A percentile compares a stretch with the other conserved stretches of the same genome.
Conservation (phyloP, 1,140 invertebrate species). For the Hyphantria cunea region DNA sequence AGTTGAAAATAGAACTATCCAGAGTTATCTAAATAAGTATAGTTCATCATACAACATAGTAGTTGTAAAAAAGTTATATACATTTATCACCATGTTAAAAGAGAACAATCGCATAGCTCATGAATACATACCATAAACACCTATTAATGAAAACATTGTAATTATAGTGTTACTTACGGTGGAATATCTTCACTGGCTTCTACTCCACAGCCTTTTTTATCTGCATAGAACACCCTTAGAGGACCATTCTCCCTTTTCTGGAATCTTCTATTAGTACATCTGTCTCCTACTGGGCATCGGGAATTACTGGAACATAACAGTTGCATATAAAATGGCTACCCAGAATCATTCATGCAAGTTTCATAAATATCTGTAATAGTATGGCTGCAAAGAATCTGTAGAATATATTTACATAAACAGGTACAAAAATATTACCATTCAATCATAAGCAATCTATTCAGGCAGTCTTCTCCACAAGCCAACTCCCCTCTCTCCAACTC, state of each 20-base stretch:
- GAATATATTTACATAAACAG: not conserved
- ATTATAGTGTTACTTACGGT: constrained; percentile 82
- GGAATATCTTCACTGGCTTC: constrained; percentile 88
- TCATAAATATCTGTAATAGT: not conserved
- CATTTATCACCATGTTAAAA: too few relatives aligned
- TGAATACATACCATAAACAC: too few relatives aligned
- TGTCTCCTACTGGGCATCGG: constrained; percentile 92
- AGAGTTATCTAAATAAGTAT: too few relatives aligned
- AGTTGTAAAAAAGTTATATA: too few relatives aligned
- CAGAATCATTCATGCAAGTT: not conserved
- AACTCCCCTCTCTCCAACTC: constrained; percentile 91
- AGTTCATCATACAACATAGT: too few relatives aligned
- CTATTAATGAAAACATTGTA: too few relatives aligned
- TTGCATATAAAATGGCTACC: too few relatives aligned
- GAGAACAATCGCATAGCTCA: too few relatives aligned
- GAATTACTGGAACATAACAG: constrained; percentile 87
- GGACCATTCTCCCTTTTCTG: constrained; percentile 93
- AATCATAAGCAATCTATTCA: constrained; percentile 98
- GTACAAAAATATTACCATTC: constrained; percentile 90
- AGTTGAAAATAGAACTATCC: too few relatives aligned
- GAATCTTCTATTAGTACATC: constrained; percentile 97
- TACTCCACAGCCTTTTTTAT: constrained; percentile 97
- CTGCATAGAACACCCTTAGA: constrained; percentile 94
- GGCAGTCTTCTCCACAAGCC: constrained; percentile 97
- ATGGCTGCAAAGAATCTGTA: not conserved